A percentile compares a stretch with the other conserved stretches of the same genome.
Conservation (phyloP, 2,797 vertebrate species). For the Platalea minor region DNA sequence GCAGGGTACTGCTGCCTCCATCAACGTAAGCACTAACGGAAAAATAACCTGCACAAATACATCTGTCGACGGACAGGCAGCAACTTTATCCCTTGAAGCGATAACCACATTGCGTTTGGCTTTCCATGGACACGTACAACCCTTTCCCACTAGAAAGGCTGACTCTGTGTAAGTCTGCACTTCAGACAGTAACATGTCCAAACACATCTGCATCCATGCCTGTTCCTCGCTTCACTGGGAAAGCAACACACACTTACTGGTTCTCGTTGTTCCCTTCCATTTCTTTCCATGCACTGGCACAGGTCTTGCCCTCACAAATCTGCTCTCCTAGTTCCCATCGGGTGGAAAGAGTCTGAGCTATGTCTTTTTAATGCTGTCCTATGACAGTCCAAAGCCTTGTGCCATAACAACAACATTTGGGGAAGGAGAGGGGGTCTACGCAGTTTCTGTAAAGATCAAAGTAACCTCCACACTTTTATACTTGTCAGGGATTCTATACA, state of each 20-base stretch:
- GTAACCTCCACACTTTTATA: neutral
- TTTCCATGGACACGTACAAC: neutral
- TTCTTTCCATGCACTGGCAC: neutral
- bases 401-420: neutral
- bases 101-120: neutral
- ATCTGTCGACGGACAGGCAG: neutral
- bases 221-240: neutral
- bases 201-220: fast-evolving
- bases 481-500: neutral
- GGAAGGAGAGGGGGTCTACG: neutral
- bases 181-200: neutral
- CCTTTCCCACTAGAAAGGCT: neutral
- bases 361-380: neutral
- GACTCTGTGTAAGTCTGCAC: neutral
- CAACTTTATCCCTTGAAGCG: neutral
- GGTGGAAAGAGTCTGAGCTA: neutral
- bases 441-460: neutral
- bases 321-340: neutral
- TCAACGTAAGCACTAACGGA: neutral
- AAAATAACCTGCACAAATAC: neutral
- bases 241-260: neutral
- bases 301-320: neutral
- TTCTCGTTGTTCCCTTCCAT: neutral
- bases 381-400: neutral
- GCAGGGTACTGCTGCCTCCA: neutral